Conservation (phyloP, 2,888 invertebrate genomes). For the Mongoloraphidia duomilia region DNA sequence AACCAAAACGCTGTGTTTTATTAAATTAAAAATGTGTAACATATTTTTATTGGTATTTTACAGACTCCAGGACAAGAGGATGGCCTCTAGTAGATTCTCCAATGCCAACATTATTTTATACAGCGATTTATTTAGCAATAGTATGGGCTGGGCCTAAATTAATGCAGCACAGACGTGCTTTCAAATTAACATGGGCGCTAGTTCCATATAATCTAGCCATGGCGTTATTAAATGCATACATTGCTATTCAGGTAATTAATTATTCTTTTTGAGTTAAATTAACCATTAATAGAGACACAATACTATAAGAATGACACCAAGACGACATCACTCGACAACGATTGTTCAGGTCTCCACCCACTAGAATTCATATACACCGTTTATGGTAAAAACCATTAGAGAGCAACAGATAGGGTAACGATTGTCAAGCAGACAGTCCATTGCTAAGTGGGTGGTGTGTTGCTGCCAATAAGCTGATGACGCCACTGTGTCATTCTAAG, state of each 20-base stretch:
- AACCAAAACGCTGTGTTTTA: not conserved
- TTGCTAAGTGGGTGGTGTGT: too few relatives aligned
- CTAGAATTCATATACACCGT: too few relatives aligned
- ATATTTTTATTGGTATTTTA: conserved; percentile 20
- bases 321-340: too few relatives aligned
- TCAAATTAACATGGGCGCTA: conserved; percentile 58
- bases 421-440: too few relatives aligned
- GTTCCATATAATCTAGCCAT: conserved; percentile 76
- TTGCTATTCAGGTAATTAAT: conserved; percentile 56
- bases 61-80: conserved; percentile 68
- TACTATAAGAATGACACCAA: too few relatives aligned
- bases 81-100: conserved; percentile 79
- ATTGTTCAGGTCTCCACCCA: too few relatives aligned
- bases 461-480: too few relatives aligned
- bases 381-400: too few relatives aligned
- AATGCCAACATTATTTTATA: conserved; percentile 53
- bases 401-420: too few relatives aligned
- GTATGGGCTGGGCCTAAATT: conserved; percentile 69
- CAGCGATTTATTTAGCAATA: conserved; percentile 55
- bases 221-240: conserved; percentile 70
- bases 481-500: too few relatives aligned
- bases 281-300: too few relatives aligned
- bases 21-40: not conserved
- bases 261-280: not conserved
- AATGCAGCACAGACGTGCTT: conserved; percentile 64